Evolutionary conservation across 2,888 invertebrate species (phyloP).

Genomic region (Thymelicus lineola): DNA sequence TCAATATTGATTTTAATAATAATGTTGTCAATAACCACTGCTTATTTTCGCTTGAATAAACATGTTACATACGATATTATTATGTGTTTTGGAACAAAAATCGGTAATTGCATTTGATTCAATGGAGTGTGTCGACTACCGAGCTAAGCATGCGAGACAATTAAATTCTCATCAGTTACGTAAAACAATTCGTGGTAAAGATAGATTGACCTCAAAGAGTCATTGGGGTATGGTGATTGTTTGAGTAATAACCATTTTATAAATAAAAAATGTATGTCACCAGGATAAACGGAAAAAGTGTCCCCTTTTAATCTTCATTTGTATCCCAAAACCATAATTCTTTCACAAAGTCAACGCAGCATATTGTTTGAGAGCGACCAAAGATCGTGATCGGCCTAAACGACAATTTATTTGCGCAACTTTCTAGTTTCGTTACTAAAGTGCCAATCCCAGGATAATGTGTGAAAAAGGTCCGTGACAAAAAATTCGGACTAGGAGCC

Average conservation of each 20-base stretch:
- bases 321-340: constrained; percentile 1
- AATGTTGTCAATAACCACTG: neutral
- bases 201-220: too few relatives aligned
- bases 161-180: constrained; percentile 26
- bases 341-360: neutral
- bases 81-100: constrained; percentile 29
- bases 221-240: too few relatives aligned
- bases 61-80: constrained; percentile 16
- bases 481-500: neutral
- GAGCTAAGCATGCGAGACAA: constrained; percentile 28
- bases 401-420: constrained; percentile 27
- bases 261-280: too few relatives aligned
- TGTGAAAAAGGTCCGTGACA: neutral
- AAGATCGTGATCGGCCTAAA: constrained; percentile 14
- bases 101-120: constrained; percentile 18
- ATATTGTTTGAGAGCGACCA: neutral
- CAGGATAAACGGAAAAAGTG: neutral
- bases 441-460: constrained; percentile 9
- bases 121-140: constrained; percentile 30
- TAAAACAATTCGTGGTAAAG: constrained; percentile 4
- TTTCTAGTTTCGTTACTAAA: constrained; percentile 14
- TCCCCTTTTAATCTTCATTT: neutral
- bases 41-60: constrained; percentile 17
- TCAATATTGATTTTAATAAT: neutral
- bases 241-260: too few relatives aligned